Percentiles rank a stretch among this genome's conserved stretches.
These are phyloP conservation scores for Potamilus streckersoni DNA, from an alignment of 1,140 invertebrate genomes.

Conservation along the genomic window DNA sequence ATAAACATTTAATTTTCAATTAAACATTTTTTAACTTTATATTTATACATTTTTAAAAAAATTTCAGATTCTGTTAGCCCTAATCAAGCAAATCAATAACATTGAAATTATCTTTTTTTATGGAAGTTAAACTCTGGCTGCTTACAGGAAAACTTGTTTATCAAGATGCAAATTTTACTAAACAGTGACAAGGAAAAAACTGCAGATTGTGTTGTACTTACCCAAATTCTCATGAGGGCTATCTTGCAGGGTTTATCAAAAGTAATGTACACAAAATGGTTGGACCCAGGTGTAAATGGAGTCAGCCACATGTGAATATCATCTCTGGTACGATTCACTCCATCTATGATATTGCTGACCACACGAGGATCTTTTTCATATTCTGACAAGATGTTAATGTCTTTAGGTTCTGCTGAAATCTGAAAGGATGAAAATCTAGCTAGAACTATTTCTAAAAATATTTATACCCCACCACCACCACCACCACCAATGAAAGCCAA, in stretches of 20 bases:
- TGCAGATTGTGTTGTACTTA: slow-evolving; percentile 61
- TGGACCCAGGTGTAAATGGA: slow-evolving; percentile 72
- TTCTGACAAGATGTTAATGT: slow-evolving; percentile 74
- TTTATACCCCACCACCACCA: neutral
- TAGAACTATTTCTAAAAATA: neutral
- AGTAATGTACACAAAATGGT: slow-evolving; percentile 74
- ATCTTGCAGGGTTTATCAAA: slow-evolving; percentile 73
- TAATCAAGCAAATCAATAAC: too few species aligned
- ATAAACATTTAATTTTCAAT: too few species aligned
- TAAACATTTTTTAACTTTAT: too few species aligned
- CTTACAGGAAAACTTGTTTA: too few species aligned
- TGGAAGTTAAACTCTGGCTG: too few species aligned
- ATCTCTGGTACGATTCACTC: slow-evolving; percentile 79
- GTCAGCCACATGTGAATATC: slow-evolving; percentile 83
- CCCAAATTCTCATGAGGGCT: slow-evolving; percentile 84
- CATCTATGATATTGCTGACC: slow-evolving; percentile 78
- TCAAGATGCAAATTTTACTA: too few species aligned
- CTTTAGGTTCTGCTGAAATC: slow-evolving; percentile 73
- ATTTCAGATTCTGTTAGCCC: too few species aligned
- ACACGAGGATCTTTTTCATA: slow-evolving; percentile 73
- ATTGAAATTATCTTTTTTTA: too few species aligned
- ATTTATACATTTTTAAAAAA: too few species aligned
- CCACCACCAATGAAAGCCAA: neutral
- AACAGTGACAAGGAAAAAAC: too few species aligned
- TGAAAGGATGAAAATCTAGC: slow-evolving; percentile 42